A percentile compares a stretch with the other conserved stretches of the same genome.
phyloP scores from a whole-genome alignment of 2,888 invertebrate genomes.

The Acleris sparsana region DNA sequence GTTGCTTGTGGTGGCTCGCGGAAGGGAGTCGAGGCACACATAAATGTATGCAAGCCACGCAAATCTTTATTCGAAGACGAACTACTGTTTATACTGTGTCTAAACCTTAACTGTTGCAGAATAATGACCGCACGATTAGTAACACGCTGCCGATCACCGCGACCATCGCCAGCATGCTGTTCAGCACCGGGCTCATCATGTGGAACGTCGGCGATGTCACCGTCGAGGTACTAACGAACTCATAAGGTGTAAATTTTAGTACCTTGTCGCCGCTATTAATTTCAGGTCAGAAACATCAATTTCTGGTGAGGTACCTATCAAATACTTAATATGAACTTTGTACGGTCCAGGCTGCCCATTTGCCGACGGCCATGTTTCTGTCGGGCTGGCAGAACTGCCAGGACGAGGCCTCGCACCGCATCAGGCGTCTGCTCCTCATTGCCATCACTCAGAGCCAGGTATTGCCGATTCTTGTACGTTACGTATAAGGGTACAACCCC shows the following conservation, averaged over 20 bases:
- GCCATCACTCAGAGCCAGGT: constrained; percentile 53
- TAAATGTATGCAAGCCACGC: too few relatives aligned
- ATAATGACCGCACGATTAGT: constrained; percentile 45
- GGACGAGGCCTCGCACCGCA: constrained; percentile 39
- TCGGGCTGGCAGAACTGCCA: constrained; percentile 55
- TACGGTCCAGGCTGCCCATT: constrained; percentile 44
- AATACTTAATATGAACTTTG: neutral
- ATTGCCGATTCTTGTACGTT: too few relatives aligned
- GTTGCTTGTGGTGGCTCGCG: too few relatives aligned
- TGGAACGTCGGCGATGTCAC: constrained; percentile 60
- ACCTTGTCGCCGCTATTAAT: neutral
- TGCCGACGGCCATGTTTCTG: constrained; percentile 54
- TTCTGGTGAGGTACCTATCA: too few relatives aligned
- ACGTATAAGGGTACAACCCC: too few relatives aligned
- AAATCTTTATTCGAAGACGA: too few relatives aligned
- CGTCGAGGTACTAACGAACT: constrained; percentile 46
- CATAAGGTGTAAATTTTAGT: neutral
- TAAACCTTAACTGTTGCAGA: constrained; percentile 38
- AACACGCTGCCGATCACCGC: constrained; percentile 42
- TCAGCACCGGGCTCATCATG: constrained; percentile 52
- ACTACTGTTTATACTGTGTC: too few relatives aligned
- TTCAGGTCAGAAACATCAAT: too few relatives aligned
- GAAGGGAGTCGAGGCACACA: too few relatives aligned
- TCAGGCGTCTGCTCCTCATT: constrained; percentile 46
- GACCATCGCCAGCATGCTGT: constrained; percentile 42